These are phyloP conservation scores for Aptenodytes forsteri DNA, from an alignment of 2,113 vertebrate species.

Conservation along the genomic window DNA sequence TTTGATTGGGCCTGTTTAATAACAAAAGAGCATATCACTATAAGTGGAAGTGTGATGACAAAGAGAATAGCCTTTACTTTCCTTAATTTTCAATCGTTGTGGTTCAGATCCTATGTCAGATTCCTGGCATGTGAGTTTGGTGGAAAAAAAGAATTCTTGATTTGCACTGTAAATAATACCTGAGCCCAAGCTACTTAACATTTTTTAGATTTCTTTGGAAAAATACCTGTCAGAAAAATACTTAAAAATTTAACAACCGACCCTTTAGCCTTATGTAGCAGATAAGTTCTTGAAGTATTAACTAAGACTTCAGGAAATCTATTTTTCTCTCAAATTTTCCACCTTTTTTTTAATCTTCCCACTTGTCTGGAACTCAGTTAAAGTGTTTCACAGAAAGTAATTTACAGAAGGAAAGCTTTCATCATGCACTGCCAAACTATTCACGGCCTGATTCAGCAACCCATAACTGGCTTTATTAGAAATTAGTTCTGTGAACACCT, in stretches of 20 bases:
- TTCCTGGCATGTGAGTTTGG: constrained; percentile 18
- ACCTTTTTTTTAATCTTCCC: background rate
- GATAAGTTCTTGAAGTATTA: background rate
- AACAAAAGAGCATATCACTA: constrained; percentile 81
- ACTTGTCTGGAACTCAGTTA: background rate
- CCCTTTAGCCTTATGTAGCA: background rate
- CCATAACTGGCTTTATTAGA: background rate
- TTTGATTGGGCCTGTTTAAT: constrained; percentile 89
- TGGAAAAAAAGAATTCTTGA: background rate
- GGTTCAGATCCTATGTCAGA: constrained; percentile 44
- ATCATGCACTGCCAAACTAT: background rate
- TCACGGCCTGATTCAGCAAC: background rate
- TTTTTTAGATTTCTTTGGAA: constrained; percentile 7
- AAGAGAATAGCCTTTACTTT: constrained; percentile 56
- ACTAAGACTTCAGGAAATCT: background rate
- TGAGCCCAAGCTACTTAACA: background rate
- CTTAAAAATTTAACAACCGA: background rate
- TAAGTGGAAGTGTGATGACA: constrained; percentile 68
- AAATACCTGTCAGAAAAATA: background rate
- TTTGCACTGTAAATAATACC: constrained; percentile 29
- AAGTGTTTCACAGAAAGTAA: constrained; percentile 17
- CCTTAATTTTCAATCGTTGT: constrained; percentile 9
- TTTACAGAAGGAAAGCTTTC: background rate
- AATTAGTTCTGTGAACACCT: background rate
- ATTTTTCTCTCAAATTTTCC: constrained; percentile 3